Percentiles rank a stretch among this genome's conserved stretches.
Evolutionary conservation across 23 tunicate genomes (phyloP).

Genomic region (Oikopleura vanhoeffeni): DNA sequence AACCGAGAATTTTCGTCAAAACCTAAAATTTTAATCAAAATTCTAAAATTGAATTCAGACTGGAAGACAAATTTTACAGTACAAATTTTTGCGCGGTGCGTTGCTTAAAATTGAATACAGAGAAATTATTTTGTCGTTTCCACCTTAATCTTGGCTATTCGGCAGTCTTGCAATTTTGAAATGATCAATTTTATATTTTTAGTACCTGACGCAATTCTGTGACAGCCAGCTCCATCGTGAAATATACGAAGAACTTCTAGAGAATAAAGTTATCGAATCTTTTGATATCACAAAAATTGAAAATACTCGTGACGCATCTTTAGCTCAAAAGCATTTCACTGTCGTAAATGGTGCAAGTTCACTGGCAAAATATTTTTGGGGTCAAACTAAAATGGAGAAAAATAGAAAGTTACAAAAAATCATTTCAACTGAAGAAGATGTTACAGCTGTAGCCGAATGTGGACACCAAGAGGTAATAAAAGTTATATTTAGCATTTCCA

Average conservation of each 20-base stretch:
- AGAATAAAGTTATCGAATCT: neutral
- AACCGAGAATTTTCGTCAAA: no score
- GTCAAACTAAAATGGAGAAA: no score
- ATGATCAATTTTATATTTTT: no score
- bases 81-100: no score
- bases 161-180: no score
- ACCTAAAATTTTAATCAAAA: no score
- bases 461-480: neutral
- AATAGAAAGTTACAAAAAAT: neutral
- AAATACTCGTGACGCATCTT: neutral
- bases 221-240: neutral
- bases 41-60: no score
- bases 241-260: neutral
- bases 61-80: no score
- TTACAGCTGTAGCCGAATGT: neutral
- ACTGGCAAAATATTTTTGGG: neutral
- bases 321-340: neutral
- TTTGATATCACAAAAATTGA: neutral
- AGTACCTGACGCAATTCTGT: neutral
- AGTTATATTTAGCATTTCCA: no score
- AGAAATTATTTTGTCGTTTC: no score
- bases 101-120: no score
- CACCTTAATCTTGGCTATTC: no score
- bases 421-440: neutral
- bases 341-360: neutral